A percentile compares a stretch with the other conserved stretches of the same genome.
These are phyloP conservation scores for Craterocephalus amniculus DNA, from an alignment of 2,797 vertebrate genomes.

Conservation along the genomic window DNA sequence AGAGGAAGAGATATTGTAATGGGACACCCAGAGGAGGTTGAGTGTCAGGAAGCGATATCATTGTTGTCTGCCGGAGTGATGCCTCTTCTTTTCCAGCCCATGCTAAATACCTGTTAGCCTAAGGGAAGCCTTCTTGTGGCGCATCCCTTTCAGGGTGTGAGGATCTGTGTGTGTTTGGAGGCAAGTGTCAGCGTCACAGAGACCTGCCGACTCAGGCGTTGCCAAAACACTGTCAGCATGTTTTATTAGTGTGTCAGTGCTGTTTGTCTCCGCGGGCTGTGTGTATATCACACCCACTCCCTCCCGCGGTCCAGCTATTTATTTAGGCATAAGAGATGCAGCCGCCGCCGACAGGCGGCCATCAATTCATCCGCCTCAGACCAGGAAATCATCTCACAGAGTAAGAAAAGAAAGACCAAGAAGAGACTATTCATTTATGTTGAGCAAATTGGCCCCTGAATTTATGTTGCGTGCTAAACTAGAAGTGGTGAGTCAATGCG, in stretches of 20 bases:
- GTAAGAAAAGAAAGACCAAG: constrained; percentile 6
- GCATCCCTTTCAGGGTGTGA: constrained; percentile 22
- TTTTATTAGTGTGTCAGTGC: constrained; percentile 76
- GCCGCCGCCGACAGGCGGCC: constrained; percentile 54
- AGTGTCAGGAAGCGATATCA: constrained; percentile 78
- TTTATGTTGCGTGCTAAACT: constrained; percentile 57
- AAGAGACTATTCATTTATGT: constrained; percentile 56
- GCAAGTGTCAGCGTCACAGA: constrained; percentile 63
- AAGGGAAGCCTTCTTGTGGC: constrained; percentile 42
- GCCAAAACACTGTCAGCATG: constrained; percentile 79
- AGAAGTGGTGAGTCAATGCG: constrained; percentile 27
- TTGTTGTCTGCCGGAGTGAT: constrained; percentile 75
- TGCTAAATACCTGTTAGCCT: constrained; percentile 73
- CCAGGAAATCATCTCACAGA: constrained; percentile 53
- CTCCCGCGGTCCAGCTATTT: constrained; percentile 61
- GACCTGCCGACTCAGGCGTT: constrained; percentile 74
- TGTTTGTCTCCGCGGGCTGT: constrained; percentile 71
- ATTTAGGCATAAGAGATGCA: constrained; percentile 68
- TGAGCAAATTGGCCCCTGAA: constrained; percentile 57
- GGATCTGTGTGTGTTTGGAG: constrained; percentile 31
- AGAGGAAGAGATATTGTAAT: constrained; percentile 70
- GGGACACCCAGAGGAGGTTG: constrained; percentile 70
- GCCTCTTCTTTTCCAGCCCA: constrained; percentile 60
- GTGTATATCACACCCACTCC: constrained; percentile 55
- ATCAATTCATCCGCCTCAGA: constrained; percentile 60